Conservation (phyloP, 1,140 invertebrate species). For the fruit fly (Drosophila melanogaster) region Release_6_plus_ISO1_MT NT_033779.5:7341001-7341500, state of each 20-base stretch:
- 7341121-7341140: slow-evolving; percentile 49
- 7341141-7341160: slow-evolving; percentile 53
- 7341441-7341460: slow-evolving; percentile 3
- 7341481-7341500: slow-evolving; percentile 22
- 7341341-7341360: too few species aligned
- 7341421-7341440: not conserved
- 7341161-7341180: slow-evolving; percentile 42
- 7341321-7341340: too few species aligned
- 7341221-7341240: slow-evolving; percentile 30
- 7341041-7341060: slow-evolving; percentile 80
- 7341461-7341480: slow-evolving; percentile 16
- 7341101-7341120: slow-evolving; percentile 18
- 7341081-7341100: slow-evolving; percentile 10
- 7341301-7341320: not conserved
- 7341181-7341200: slow-evolving; percentile 43
- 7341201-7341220: slow-evolving; percentile 31
- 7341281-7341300: not conserved
- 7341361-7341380: not conserved
- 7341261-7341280: too few species aligned
- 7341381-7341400: not conserved
- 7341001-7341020: slow-evolving; percentile 73
- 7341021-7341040: slow-evolving; percentile 65
- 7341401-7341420: not conserved
- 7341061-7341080: slow-evolving; percentile 38
- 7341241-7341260: not conserved